Conservation (phyloP, 2,113 vertebrate species). For the Epinephelus lanceolatus region DNA sequence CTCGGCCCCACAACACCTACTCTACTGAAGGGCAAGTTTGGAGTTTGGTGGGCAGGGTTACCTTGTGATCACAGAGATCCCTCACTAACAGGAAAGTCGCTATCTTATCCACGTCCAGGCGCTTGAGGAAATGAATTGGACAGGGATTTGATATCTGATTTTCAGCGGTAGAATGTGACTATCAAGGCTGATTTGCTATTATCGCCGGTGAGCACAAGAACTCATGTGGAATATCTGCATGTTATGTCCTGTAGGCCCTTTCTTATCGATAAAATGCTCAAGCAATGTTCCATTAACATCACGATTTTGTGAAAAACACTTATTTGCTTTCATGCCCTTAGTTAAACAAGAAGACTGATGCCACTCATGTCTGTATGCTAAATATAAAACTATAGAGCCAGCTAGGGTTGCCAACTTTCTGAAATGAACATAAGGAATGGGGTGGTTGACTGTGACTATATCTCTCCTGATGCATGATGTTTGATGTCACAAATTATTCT, state of each 20-base stretch:
- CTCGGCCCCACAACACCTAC: neutral
- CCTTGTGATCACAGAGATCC: neutral
- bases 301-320: neutral
- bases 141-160: neutral
- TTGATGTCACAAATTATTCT: no score
- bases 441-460: no score
- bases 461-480: no score
- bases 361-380: neutral
- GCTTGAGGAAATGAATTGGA: conserved; percentile 11
- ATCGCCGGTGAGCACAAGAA: neutral
- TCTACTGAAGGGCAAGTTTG: conserved; percentile 5
- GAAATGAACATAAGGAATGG: no score
- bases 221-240: neutral
- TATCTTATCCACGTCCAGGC: neutral
- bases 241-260: neutral
- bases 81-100: conserved; percentile 4
- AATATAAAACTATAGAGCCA: no score
- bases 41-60: conserved; percentile 17
- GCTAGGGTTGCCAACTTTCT: no score
- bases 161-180: neutral
- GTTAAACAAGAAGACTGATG: neutral
- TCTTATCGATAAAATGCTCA: neutral
- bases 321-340: neutral
- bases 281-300: neutral
- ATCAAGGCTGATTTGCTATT: neutral